phyloP scores from a whole-genome alignment of 2,113 vertebrate genomes.

The Zeus faber region DNA sequence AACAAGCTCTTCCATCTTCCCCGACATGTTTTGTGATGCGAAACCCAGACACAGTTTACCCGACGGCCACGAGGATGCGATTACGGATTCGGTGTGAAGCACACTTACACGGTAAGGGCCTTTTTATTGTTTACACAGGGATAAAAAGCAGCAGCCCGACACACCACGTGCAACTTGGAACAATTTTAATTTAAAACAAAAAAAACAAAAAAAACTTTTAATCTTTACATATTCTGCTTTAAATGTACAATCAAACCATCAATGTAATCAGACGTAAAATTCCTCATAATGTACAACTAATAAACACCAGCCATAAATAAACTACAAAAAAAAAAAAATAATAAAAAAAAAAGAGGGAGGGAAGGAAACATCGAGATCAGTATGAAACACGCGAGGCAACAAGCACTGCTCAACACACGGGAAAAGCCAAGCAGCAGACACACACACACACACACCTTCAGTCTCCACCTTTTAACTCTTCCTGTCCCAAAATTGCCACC shows the following conservation, averaged over 20 bases:
- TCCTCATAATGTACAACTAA: constrained; percentile 86
- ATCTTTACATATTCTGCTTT: constrained; percentile 70
- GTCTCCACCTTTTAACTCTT: constrained; percentile 9
- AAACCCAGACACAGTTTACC: too few relatives aligned
- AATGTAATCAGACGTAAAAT: constrained; percentile 79
- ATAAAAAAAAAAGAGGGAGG: constrained; percentile 45
- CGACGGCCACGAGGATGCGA: too few relatives aligned
- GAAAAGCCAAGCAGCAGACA: constrained; percentile 15
- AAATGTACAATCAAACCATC: constrained; percentile 87
- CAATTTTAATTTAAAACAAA: constrained; percentile 76
- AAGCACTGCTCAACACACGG: constrained; percentile 80
- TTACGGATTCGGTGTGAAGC: too few relatives aligned
- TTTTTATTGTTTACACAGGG: too few relatives aligned
- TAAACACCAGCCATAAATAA: constrained; percentile 87
- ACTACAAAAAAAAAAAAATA: constrained; percentile 77
- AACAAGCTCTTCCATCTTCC: too few relatives aligned
- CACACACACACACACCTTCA: constrained; percentile 10
- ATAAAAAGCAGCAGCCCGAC: too few relatives aligned
- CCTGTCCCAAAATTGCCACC: constrained; percentile 24
- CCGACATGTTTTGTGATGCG: too few relatives aligned
- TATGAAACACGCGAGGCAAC: constrained; percentile 86
- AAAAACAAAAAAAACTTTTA: too few relatives aligned
- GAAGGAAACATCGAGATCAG: constrained; percentile 72
- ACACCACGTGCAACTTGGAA: too few relatives aligned
- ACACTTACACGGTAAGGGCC: too few relatives aligned